Evolutionary conservation across 23 tunicate genomes (phyloP).

Genomic region (Halocynthia aurantium): DNA sequence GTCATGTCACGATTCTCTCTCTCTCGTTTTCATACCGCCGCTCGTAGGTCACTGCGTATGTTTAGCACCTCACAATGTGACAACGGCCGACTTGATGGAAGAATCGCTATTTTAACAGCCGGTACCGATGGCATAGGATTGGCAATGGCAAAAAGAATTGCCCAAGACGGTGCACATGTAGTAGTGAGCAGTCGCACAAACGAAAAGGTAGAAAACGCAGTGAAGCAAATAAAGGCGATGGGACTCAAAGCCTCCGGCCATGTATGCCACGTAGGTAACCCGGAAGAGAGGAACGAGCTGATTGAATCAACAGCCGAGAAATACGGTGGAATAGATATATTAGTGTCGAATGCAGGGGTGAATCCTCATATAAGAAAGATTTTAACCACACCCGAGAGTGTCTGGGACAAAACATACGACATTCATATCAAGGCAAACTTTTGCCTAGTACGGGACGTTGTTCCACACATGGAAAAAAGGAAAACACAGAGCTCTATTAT

Average conservation of each 20-base stretch:
- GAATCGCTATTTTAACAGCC: constrained; percentile 21
- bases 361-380: constrained; percentile 17
- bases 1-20: no score
- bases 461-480: constrained; percentile 13
- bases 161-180: constrained; percentile 25
- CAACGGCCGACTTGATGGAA: neutral
- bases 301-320: neutral
- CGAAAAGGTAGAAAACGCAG: constrained; percentile 25
- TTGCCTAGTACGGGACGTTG: neutral
- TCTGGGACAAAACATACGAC: constrained; percentile 4
- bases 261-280: constrained; percentile 7
- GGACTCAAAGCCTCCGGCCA: constrained; percentile 15
- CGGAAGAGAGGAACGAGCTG: neutral
- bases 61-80: no score
- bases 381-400: constrained; percentile 13
- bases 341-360: constrained; percentile 21
- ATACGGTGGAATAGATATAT: constrained; percentile 9
- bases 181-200: constrained; percentile 35
- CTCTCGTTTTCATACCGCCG: no score
- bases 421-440: constrained; percentile 17
- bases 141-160: constrained; percentile 31
- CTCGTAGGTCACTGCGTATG: no score
- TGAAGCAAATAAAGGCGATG: neutral
- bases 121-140: constrained; percentile 33
- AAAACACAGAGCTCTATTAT: neutral